Base-by-base conservation (phyloP, 2,113 vertebrate species). In the Lagopus leucura region DNA sequence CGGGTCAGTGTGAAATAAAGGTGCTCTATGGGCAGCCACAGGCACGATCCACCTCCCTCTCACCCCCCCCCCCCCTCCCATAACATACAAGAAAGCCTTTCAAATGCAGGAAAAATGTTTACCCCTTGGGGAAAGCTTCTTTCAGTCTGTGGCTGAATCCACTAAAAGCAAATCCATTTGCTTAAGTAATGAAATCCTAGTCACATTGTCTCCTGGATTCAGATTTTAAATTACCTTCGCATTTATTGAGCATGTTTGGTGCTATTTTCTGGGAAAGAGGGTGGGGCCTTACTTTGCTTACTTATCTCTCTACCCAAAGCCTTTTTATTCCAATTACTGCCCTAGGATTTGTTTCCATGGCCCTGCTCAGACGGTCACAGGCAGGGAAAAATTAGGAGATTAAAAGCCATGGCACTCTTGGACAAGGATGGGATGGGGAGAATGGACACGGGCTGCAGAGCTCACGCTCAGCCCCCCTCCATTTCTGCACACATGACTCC, bases 121-220 rank as follows among this genome's bases (percentile, higher is more conserved):
- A 94, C 95, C 96, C 94, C 95, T 95, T 94, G 95, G 96, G 95
- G 92, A 96, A 95, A 93, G 93, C 96, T 96, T 92, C 95, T 95
- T 95, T 93, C 95, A 94, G 96, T 81, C 95, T 90, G 93, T 88
- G 89, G 94, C 93, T 95, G 89, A 89, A 94, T 95, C 92, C 85
- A 90, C 94, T 92, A 95, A 93, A 89, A 90, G 91, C 96, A 96
- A 95, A 95, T 95, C 95, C 93, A 93, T 92, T 92, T 93, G 88
- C 96, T 96, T 95, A 96, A 92, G 92, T 82, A 90, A 95, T 82
- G 96, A 93, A 92, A 94, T 87, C 90, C 89, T 65, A 92, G 94
- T 94, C 86, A 82, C 90, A 91, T 91, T 64, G 86, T 73, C 84
- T 61, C 88, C 80, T 73, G 72, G 64, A 95, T 95, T 70, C 50